phyloP scores from a whole-genome alignment of 2,113 vertebrate species.

The Anthoscopus minutus region DNA sequence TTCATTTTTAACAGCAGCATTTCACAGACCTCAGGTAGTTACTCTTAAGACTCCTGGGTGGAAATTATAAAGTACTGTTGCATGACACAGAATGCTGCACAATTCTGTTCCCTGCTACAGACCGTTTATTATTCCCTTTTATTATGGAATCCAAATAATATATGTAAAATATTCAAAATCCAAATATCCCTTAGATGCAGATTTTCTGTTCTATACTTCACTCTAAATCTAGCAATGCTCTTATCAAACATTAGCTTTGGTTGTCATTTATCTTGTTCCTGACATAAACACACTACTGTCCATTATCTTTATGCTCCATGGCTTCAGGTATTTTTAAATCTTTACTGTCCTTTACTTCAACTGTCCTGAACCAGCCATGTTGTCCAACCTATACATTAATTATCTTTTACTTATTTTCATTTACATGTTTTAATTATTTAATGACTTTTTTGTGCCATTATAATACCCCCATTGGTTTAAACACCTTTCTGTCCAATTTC shows the following conservation, averaged over 20 bases:
- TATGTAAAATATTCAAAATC: background rate
- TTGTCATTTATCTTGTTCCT: background rate
- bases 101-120: background rate
- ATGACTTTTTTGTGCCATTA: background rate
- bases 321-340: background rate
- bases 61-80: background rate
- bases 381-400: background rate
- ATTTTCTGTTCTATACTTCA: background rate
- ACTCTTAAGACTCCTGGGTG: background rate
- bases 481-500: background rate
- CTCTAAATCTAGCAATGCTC: background rate
- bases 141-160: background rate
- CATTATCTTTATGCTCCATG: background rate
- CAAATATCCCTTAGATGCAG: background rate
- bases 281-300: background rate
- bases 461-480: background rate
- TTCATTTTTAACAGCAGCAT: background rate
- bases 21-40: background rate
- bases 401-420: background rate
- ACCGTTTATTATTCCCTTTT: background rate
- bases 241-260: background rate
- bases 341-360: no score
- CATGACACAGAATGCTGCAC: background rate
- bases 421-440: background rate
- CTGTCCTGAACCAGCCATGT: accelerated